Evolutionary conservation across 2,113 vertebrate species (phyloP).

Genomic region (Callospermophilus lateralis): DNA sequence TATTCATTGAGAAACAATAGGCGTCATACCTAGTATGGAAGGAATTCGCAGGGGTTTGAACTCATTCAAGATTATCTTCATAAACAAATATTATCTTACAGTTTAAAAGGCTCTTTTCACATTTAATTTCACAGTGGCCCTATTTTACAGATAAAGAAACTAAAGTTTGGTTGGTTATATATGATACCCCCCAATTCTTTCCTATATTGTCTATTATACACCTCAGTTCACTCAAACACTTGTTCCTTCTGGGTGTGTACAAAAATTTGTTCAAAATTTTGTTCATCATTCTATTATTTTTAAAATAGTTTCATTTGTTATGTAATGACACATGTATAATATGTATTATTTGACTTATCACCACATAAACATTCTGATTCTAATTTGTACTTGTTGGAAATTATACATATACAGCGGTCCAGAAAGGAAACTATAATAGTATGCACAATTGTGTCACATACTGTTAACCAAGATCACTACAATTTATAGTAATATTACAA

Average conservation of each 20-base stretch:
- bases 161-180: neutral
- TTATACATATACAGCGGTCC: neutral
- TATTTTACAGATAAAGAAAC: neutral
- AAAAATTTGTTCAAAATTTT: conserved; percentile 13
- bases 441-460: neutral
- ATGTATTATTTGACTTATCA: neutral
- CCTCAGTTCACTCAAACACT: neutral
- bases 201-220: neutral
- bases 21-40: neutral
- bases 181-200: neutral
- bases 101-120: neutral
- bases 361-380: neutral
- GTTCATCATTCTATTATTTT: neutral
- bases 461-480: neutral
- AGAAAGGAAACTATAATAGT: neutral
- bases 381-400: conserved; percentile 31
- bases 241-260: neutral
- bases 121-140: neutral
- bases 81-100: neutral
- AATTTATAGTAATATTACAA: neutral
- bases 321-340: neutral
- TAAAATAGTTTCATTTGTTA: conserved; percentile 26
- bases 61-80: neutral
- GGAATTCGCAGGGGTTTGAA: neutral
- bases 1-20: neutral